Conservation (phyloP, 2,797 vertebrate species). For the Sebastes cheni region DNA sequence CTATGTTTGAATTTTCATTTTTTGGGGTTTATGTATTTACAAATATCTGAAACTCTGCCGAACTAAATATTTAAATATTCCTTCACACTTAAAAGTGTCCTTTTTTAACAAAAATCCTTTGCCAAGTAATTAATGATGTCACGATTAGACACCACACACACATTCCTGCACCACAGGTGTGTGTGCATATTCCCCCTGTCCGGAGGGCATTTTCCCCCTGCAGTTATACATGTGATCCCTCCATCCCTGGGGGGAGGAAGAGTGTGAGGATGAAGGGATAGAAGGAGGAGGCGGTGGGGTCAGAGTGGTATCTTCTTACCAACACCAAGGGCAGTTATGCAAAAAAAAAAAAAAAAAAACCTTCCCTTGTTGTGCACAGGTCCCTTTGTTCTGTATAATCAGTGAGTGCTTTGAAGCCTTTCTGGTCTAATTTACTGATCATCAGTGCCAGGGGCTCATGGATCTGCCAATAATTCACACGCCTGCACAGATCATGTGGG, state of each 20-base stretch:
- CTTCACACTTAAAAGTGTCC: conserved; percentile 57
- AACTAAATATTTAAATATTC: conserved; percentile 44
- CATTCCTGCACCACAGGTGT: conserved; percentile 68
- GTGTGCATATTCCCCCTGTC: conserved; percentile 67
- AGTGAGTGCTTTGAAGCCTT: conserved; percentile 77
- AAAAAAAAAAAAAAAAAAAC: conserved; percentile 32
- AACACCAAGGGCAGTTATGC: conserved; percentile 67
- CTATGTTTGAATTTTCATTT: conserved; percentile 68
- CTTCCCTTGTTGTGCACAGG: conserved; percentile 56
- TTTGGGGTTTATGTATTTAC: conserved; percentile 26
- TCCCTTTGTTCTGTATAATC: conserved; percentile 75
- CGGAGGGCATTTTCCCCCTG: conserved; percentile 62
- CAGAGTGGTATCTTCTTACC: conserved; percentile 76
- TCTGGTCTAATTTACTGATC: conserved; percentile 77
- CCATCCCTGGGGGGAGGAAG: conserved; percentile 40
- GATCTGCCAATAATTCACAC: conserved; percentile 58
- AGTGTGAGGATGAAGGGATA: conserved; percentile 64
- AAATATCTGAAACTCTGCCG: conserved; percentile 42
- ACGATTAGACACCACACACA: conserved; percentile 46
- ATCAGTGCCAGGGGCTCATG: conserved; percentile 66
- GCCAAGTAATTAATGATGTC: conserved; percentile 20
- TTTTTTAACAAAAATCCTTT: conserved; percentile 36
- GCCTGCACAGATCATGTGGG: conserved; percentile 44
- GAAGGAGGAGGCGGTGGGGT: conserved; percentile 42
- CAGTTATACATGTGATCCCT: conserved; percentile 65